phyloP scores from a whole-genome alignment of 2,113 vertebrate species.

The Nesospiza acunhae region DNA sequence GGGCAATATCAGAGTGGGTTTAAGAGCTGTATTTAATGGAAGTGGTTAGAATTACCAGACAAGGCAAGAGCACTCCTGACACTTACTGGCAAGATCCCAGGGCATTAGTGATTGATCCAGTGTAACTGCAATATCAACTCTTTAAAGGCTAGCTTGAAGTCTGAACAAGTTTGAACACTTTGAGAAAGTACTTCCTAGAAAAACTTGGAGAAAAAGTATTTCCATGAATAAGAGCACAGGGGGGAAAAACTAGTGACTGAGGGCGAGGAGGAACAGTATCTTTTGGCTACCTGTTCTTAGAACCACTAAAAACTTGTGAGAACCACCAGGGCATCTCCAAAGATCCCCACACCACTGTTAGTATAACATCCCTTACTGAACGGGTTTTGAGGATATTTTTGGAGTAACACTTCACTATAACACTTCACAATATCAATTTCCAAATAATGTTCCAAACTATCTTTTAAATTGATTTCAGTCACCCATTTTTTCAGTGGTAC shows the following conservation, averaged over 20 bases:
- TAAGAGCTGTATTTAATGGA: background rate
- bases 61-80: background rate
- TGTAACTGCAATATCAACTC: background rate
- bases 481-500: background rate
- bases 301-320: background rate
- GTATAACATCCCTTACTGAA: background rate
- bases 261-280: background rate
- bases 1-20: background rate
- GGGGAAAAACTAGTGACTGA: background rate
- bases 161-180: background rate
- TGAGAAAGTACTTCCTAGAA: background rate
- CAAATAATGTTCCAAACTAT: background rate
- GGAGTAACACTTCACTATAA: background rate
- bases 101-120: background rate
- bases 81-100: background rate
- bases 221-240: background rate
- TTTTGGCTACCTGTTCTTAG: background rate
- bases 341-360: background rate
- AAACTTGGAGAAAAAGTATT: background rate
- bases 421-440: background rate
- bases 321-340: background rate
- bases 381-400: background rate
- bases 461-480: background rate
- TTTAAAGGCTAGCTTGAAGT: background rate
- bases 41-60: background rate